Evolutionary conservation across 2,797 vertebrate species (phyloP).

Genomic region (Smutsia temminckii): DNA sequence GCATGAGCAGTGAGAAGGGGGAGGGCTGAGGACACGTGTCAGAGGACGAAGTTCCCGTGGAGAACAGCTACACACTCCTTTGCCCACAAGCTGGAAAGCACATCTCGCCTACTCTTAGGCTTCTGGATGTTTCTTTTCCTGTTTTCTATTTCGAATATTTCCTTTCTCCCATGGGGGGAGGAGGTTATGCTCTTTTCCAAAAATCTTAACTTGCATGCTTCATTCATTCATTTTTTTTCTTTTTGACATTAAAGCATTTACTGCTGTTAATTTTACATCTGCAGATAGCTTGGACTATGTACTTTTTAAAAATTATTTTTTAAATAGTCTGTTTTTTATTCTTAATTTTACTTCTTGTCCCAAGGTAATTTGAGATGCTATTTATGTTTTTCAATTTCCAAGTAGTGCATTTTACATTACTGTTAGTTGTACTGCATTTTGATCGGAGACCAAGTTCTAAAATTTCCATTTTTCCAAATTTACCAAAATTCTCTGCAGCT

Average conservation of each 20-base stretch:
- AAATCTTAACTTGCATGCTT: slow-evolving; percentile 41
- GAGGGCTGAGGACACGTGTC: fast-evolving
- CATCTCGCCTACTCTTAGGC: neutral
- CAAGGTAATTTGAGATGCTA: slow-evolving; percentile 45
- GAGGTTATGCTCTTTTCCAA: slow-evolving; percentile 1
- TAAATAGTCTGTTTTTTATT: slow-evolving; percentile 28
- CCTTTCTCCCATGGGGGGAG: neutral
- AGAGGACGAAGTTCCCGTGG: fast-evolving
- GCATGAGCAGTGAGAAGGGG: neutral
- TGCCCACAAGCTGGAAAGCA: neutral
- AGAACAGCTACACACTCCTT: neutral
- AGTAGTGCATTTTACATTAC: slow-evolving; percentile 51
- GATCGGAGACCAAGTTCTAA: slow-evolving; percentile 41
- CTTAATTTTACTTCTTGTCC: slow-evolving; percentile 42
- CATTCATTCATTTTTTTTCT: neutral
- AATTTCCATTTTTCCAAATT: slow-evolving; percentile 56
- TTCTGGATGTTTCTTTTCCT: neutral
- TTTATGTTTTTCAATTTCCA: slow-evolving; percentile 40
- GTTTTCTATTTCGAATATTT: slow-evolving; percentile 38
- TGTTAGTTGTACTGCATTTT: slow-evolving; percentile 50
- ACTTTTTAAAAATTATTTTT: slow-evolving; percentile 27
- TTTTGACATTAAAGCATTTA: slow-evolving; percentile 4
- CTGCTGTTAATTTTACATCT: slow-evolving; percentile 57
- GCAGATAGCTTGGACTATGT: slow-evolving; percentile 21
- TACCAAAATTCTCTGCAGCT: slow-evolving; percentile 37